phyloP scores from a whole-genome alignment of 2,113 vertebrate genomes.

The Phocoena phocoena region DNA sequence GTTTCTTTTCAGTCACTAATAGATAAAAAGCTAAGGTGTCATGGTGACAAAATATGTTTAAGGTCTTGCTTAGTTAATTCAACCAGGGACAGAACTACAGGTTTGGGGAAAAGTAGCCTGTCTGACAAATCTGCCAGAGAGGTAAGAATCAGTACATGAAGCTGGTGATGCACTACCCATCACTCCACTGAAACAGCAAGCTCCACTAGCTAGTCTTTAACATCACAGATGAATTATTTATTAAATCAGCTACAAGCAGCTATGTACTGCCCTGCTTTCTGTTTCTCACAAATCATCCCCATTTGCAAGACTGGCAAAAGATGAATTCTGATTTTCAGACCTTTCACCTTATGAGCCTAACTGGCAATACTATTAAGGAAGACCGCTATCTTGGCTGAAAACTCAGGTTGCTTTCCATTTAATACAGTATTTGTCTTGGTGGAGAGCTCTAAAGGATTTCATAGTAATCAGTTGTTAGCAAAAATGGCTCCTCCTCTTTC shows the following conservation, averaged over 20 bases:
- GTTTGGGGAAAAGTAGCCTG: background rate
- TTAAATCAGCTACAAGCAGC: background rate
- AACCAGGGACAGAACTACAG: background rate
- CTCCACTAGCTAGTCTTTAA: background rate
- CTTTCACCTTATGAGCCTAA: background rate
- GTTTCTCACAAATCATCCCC: background rate
- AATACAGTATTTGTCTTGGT: background rate
- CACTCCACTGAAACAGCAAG: background rate
- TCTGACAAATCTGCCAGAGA: background rate
- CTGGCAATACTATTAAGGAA: background rate
- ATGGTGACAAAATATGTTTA: background rate
- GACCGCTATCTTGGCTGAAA: background rate
- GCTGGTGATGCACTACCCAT: accelerated
- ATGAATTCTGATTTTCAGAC: background rate
- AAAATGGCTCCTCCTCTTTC: background rate
- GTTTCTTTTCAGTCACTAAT: background rate
- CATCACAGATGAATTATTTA: background rate
- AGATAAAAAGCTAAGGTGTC: conserved; percentile 3
- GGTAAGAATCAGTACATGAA: background rate
- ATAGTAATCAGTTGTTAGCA: background rate
- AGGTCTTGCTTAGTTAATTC: conserved; percentile 30
- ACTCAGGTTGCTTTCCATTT: background rate
- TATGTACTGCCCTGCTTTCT: background rate
- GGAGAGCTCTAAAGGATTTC: background rate
- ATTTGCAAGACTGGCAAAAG: background rate